Evolutionary conservation across 2,113 vertebrate genomes (phyloP).

Genomic region (Sceloporus tristichus): DNA sequence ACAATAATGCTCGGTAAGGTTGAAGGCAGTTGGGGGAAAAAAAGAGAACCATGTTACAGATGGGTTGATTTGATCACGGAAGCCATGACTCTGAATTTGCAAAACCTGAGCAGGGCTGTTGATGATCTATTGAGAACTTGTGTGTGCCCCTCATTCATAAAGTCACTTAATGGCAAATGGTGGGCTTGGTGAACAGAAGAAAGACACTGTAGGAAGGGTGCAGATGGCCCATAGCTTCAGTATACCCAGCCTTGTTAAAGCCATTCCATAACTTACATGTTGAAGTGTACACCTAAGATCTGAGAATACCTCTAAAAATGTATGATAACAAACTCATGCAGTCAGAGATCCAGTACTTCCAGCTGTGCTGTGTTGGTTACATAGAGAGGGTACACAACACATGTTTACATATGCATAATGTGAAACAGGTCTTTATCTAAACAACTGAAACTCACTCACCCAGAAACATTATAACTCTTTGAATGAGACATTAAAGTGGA

Average conservation of each 20-base stretch:
- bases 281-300: not conserved
- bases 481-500: rapidly evolving
- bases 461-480: not conserved
- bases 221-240: no score
- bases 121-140: not conserved
- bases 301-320: not conserved
- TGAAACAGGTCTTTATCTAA: not conserved
- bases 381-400: no score
- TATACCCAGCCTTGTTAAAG: not conserved
- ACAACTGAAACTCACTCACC: not conserved
- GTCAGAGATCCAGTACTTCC: not conserved
- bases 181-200: no score
- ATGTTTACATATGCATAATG: not conserved
- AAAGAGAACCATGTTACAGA: no score
- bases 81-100: no score
- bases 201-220: no score
- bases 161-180: no score
- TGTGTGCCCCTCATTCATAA: not conserved
- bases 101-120: no score
- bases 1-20: no score
- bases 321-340: not conserved
- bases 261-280: not conserved
- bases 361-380: not conserved
- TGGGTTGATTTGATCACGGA: no score
- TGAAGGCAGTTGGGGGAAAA: no score